phyloP scores from a whole-genome alignment of 1,140 invertebrate genomes.

The Dreissena rostriformis region DNA sequence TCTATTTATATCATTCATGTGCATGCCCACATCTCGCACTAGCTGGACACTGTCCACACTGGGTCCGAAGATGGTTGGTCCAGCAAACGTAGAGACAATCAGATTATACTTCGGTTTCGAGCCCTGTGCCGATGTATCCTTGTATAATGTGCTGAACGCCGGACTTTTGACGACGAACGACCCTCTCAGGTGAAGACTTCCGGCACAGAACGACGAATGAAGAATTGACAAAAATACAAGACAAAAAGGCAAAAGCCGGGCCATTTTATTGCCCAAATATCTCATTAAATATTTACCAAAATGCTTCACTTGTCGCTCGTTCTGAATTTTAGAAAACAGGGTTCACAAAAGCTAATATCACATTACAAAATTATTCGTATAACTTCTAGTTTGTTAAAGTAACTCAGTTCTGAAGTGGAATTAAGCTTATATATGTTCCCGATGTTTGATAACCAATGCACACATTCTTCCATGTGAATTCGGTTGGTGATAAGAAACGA shows the following conservation, averaged over 20 bases:
- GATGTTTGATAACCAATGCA: too few species aligned
- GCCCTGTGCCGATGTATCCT: constrained; percentile 22
- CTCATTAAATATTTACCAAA: too few species aligned
- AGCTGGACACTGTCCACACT: constrained; percentile 60
- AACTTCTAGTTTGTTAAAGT: too few species aligned
- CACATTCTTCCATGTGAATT: too few species aligned
- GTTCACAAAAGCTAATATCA: too few species aligned
- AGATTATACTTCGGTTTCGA: constrained; percentile 54
- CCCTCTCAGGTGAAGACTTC: constrained; percentile 27
- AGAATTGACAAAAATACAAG: background rate
- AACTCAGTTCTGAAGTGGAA: too few species aligned
- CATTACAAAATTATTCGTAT: too few species aligned
- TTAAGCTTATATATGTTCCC: too few species aligned
- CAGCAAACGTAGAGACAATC: constrained; percentile 65
- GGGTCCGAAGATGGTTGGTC: constrained; percentile 43
- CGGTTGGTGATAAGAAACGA: too few species aligned
- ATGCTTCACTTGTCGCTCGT: too few species aligned
- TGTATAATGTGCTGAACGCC: constrained; percentile 59
- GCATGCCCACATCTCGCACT: constrained; percentile 55
- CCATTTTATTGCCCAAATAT: too few species aligned
- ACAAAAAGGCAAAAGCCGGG: background rate
- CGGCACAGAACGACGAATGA: background rate
- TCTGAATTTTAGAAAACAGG: too few species aligned
- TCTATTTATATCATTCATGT: constrained; percentile 48
- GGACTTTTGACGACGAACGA: constrained; percentile 52